Evolutionary conservation across 2,888 invertebrate genomes (phyloP).

Genomic region (Calameuta filiformis): DNA sequence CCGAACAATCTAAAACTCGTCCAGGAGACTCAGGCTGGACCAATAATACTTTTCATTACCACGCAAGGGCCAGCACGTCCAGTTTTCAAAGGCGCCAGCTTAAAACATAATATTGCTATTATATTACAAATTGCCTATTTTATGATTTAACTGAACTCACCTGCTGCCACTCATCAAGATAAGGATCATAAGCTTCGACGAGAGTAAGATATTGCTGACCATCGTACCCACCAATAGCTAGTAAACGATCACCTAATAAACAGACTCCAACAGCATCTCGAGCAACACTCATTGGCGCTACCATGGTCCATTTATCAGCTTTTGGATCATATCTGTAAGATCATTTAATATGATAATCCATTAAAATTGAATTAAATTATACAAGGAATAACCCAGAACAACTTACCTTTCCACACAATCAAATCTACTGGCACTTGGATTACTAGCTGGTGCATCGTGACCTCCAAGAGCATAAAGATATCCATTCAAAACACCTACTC

Average conservation of each 20-base stretch:
- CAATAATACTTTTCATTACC: slow-evolving; percentile 66
- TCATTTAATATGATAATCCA: not conserved
- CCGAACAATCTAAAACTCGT: too few species aligned
- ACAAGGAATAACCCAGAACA: not conserved
- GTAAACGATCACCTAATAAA: slow-evolving; percentile 82
- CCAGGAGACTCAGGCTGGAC: not conserved
- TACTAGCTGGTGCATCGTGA: slow-evolving; percentile 91
- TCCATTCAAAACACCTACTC: slow-evolving; percentile 88
- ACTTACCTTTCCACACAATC: slow-evolving; percentile 91
- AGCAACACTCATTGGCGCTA: slow-evolving; percentile 84
- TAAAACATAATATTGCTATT: slow-evolving; percentile 7
- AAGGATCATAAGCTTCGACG: slow-evolving; percentile 91
- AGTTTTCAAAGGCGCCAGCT: slow-evolving; percentile 81
- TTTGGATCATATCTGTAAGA: slow-evolving; percentile 71
- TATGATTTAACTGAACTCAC: slow-evolving; percentile 52
- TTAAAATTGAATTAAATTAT: slow-evolving; percentile 7
- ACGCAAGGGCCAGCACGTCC: slow-evolving; percentile 92
- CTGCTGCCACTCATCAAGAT: slow-evolving; percentile 79
- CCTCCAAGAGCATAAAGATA: slow-evolving; percentile 93
- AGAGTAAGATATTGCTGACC: slow-evolving; percentile 87
- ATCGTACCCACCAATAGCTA: slow-evolving; percentile 92
- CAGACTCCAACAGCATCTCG: slow-evolving; percentile 92
- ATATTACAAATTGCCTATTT: slow-evolving; percentile 1
- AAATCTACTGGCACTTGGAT: slow-evolving; percentile 83
- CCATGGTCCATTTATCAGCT: slow-evolving; percentile 88